Evolutionary conservation across 2,888 invertebrate species (phyloP).

Genomic region (Synanthedon vespiformis): DNA sequence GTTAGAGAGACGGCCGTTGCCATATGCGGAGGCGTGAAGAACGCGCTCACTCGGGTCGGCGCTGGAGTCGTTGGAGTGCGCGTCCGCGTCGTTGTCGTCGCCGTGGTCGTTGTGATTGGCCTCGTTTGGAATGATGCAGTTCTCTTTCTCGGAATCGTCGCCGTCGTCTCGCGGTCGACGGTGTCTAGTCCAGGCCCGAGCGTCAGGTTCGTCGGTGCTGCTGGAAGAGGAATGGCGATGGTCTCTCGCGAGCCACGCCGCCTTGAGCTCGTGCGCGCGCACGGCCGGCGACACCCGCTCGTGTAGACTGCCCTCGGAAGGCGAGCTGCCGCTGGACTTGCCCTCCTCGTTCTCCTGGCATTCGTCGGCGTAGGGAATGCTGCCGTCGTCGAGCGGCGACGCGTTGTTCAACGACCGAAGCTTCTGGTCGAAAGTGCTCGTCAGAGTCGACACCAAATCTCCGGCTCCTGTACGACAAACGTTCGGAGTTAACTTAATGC

Average conservation of each 20-base stretch:
- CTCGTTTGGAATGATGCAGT: slow-evolving; percentile 27
- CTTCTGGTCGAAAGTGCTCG: slow-evolving; percentile 87
- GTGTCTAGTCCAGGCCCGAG: slow-evolving; percentile 11
- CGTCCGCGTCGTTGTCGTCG: slow-evolving; percentile 84
- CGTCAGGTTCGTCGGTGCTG: slow-evolving; percentile 35
- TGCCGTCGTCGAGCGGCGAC: slow-evolving; percentile 74
- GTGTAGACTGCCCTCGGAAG: slow-evolving; percentile 29
- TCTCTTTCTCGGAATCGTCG: slow-evolving; percentile 57
- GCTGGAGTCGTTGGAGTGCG: slow-evolving; percentile 71
- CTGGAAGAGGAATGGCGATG: slow-evolving; percentile 43
- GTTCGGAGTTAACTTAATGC: background rate
- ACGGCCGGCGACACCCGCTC: slow-evolving; percentile 16
- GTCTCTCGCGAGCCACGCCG: slow-evolving; percentile 59
- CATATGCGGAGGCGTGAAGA: slow-evolving; percentile 14
- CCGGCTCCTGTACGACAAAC: slow-evolving; percentile 78
- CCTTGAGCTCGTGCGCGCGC: slow-evolving; percentile 51
- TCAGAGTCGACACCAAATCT: slow-evolving; percentile 84
- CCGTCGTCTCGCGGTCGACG: slow-evolving; percentile 2
- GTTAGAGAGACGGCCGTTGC: slow-evolving; percentile 12
- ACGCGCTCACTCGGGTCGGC: slow-evolving; percentile 22
- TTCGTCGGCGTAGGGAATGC: slow-evolving; percentile 80
- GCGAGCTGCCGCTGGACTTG: slow-evolving; percentile 39
- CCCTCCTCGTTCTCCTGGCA: slow-evolving; percentile 70
- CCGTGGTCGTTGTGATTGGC: slow-evolving; percentile 54
- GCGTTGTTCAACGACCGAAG: slow-evolving; percentile 79